A percentile compares a stretch with the other conserved stretches of the same genome.
These are phyloP conservation scores for Horisme vitalbata DNA, from an alignment of 2,888 invertebrate genomes.

Conservation along the genomic window DNA sequence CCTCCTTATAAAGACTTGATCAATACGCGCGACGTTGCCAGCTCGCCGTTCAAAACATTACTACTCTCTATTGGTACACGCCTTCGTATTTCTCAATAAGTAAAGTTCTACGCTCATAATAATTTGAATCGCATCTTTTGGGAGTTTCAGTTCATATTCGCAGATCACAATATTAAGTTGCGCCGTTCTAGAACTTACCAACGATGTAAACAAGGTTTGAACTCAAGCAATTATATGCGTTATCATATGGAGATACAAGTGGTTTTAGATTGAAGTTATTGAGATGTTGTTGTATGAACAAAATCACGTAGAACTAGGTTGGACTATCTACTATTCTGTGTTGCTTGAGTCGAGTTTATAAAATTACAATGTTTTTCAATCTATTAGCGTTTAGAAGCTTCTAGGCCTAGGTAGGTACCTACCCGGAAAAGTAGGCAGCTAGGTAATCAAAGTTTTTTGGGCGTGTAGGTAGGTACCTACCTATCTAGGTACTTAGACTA, in stretches of 20 bases:
- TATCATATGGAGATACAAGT: not conserved
- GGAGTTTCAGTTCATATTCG: not conserved
- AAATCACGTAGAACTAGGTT: not conserved
- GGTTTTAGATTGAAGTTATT: not conserved
- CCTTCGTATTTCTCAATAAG: not conserved
- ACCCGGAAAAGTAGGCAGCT: too few species aligned
- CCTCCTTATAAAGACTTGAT: slow-evolving; percentile 63
- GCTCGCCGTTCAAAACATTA: slow-evolving; percentile 54
- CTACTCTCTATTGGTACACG: not conserved
- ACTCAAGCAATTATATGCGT: not conserved
- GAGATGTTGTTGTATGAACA: not conserved
- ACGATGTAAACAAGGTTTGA: slow-evolving; percentile 4
- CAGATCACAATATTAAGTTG: not conserved
- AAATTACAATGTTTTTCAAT: too few species aligned
- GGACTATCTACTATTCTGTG: not conserved
- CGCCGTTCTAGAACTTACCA: not conserved
- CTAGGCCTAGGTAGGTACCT: too few species aligned
- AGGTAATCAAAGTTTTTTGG: too few species aligned
- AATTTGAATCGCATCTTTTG: not conserved
- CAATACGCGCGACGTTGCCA: slow-evolving; percentile 66
- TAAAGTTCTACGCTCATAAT: not conserved
- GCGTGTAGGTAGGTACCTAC: too few species aligned
- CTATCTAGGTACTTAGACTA: too few species aligned
- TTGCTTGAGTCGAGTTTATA: not conserved
- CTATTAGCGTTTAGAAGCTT: too few species aligned